Conservation (phyloP, 1,140 invertebrate genomes). For the Dinoponera quadriceps region DNA sequence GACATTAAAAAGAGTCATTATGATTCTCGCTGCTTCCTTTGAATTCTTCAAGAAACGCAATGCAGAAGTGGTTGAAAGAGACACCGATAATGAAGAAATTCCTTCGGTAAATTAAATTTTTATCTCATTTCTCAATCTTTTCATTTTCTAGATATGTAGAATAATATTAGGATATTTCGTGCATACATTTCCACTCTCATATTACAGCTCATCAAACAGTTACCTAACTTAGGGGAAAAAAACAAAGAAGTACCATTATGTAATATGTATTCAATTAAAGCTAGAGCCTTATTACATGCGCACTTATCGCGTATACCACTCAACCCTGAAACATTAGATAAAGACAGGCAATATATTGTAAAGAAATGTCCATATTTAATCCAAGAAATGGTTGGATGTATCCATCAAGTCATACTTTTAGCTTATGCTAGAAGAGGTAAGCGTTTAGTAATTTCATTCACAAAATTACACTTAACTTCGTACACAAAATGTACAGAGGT, state of each 20-base stretch:
- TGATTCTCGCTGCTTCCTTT: conserved; percentile 97
- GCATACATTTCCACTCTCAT: conserved; percentile 64
- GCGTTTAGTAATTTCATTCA: conserved; percentile 76
- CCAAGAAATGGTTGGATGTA: conserved; percentile 98
- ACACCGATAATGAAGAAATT: conserved; percentile 98
- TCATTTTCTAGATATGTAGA: not conserved
- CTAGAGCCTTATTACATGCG: conserved; percentile 96
- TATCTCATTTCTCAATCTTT: not conserved
- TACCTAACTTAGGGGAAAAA: conserved; percentile 96
- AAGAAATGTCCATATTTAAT: conserved; percentile 98
- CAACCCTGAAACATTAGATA: conserved; percentile 93
- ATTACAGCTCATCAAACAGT: conserved; percentile 94
- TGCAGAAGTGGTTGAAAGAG: conserved; percentile 96
- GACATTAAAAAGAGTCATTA: conserved; percentile 97
- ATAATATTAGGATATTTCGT: conserved; percentile 40
- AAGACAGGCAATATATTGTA: conserved; percentile 94
- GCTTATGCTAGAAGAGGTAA: conserved; percentile 95
- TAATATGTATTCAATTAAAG: conserved; percentile 98
- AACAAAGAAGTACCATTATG: conserved; percentile 98
- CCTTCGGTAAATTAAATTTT: conserved; percentile 89
- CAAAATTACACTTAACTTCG: conserved; percentile 10
- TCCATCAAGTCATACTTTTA: conserved; percentile 96
- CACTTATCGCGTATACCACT: conserved; percentile 95
- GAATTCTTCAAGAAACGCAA: conserved; percentile 98
- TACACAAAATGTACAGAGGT: not conserved